phyloP scores from a whole-genome alignment of 35 echinoderm and acorn worm genomes.

The Lytechinus variegatus region DNA sequence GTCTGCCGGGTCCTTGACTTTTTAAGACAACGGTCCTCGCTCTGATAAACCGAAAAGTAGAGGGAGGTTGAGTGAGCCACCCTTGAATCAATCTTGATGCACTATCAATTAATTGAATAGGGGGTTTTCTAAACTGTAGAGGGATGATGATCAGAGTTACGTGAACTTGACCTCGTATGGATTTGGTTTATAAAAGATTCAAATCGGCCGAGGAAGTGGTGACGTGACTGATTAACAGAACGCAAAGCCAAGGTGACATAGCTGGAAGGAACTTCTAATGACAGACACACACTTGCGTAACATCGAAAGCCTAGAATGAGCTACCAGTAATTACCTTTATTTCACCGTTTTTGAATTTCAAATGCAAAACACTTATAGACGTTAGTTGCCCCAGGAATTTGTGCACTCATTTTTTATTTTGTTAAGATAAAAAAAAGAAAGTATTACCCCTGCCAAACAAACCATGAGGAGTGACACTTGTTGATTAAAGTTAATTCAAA shows the following conservation, averaged over 20 bases:
- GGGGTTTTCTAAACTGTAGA: background rate
- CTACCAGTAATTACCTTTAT: background rate
- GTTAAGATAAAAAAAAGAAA: too few species aligned
- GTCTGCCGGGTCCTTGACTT: slow-evolving; percentile 7
- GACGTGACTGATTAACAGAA: background rate
- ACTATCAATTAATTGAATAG: background rate
- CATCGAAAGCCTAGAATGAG: background rate
- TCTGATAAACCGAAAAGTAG: background rate
- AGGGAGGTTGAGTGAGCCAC: background rate
- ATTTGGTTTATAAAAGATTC: background rate
- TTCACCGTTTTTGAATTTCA: background rate
- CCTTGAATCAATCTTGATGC: background rate
- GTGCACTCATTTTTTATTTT: too few species aligned
- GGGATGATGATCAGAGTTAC: background rate
- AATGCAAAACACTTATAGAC: background rate
- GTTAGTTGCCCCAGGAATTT: background rate
- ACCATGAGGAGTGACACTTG: too few species aligned
- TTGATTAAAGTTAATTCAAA: too few species aligned
- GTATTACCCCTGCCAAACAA: too few species aligned
- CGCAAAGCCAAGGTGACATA: background rate
- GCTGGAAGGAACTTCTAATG: background rate
- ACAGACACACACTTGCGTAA: background rate
- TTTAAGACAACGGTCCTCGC: background rate
- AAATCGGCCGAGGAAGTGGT: background rate
- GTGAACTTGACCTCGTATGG: background rate